Percentiles rank a stretch among this genome's conserved stretches.
phyloP scores from a whole-genome alignment of 2,797 vertebrate species.

The Allobates femoralis region DNA sequence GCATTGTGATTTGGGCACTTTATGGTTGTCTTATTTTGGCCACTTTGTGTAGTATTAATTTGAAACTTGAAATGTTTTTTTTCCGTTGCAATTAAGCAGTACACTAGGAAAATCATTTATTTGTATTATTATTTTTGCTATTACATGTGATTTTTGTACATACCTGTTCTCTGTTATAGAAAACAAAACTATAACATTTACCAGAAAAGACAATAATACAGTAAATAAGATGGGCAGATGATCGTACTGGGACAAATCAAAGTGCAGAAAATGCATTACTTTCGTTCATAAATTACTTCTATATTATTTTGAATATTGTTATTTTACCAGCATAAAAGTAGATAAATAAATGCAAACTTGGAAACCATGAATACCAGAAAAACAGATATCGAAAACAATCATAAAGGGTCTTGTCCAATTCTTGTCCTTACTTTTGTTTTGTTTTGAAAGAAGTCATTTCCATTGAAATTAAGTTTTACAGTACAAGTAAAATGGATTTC shows the following conservation, averaged over 20 bases:
- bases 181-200: neutral
- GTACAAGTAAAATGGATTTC: conserved; percentile 51
- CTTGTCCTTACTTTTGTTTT: conserved; percentile 23
- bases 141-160: neutral
- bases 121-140: neutral
- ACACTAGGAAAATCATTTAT: neutral
- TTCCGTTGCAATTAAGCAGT: neutral
- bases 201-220: neutral
- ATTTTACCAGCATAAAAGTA: neutral
- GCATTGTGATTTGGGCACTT: neutral
- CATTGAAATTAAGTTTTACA: conserved; percentile 56
- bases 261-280: neutral
- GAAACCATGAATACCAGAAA: conserved; percentile 16
- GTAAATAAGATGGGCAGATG: neutral
- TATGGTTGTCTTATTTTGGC: neutral
- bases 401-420: conserved; percentile 2
- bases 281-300: neutral
- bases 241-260: neutral
- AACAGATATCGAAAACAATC: neutral
- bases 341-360: conserved; percentile 7
- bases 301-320: neutral
- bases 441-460: conserved; percentile 53
- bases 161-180: neutral
- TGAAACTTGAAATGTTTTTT: neutral
- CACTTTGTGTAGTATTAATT: neutral